phyloP scores from a whole-genome alignment of 2,888 invertebrate species.

The Nipponacmea schrenckii region DNA sequence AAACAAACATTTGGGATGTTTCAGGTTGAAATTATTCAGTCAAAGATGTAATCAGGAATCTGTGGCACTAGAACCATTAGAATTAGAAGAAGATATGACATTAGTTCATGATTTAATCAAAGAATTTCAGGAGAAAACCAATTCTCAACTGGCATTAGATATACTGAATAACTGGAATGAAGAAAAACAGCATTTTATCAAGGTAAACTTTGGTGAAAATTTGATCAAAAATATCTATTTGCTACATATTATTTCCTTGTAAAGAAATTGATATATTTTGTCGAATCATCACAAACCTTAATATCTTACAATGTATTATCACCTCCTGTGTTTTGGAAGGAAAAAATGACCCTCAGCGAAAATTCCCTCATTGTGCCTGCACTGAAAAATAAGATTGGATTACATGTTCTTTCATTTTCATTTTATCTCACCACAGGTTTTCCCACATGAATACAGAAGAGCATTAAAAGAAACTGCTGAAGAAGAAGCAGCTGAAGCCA shows the following conservation, averaged over 20 bases:
- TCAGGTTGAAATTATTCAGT: constrained; percentile 72
- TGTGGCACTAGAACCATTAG: constrained; percentile 89
- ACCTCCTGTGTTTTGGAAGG: too few species aligned
- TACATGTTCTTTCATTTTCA: too few species aligned
- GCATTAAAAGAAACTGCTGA: constrained; percentile 79
- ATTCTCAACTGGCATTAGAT: constrained; percentile 83
- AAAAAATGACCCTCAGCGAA: too few species aligned
- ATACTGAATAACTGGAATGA: constrained; percentile 84
- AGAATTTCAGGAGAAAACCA: constrained; percentile 90
- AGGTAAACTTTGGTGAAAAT: constrained; percentile 70
- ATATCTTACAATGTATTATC: too few species aligned
- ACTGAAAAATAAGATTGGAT: too few species aligned
- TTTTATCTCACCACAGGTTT: constrained; percentile 73
- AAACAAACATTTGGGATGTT: constrained; percentile 24
- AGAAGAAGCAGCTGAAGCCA: constrained; percentile 49
- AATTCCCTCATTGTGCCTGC: too few species aligned
- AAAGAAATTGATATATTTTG: too few species aligned
- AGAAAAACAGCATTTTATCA: constrained; percentile 83
- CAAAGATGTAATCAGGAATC: constrained; percentile 87
- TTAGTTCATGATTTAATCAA: constrained; percentile 81
- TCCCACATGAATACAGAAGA: constrained; percentile 95
- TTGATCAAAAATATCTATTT: neutral
- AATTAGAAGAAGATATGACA: constrained; percentile 80
- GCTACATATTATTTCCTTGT: too few species aligned
- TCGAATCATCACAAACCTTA: too few species aligned